Conservation (phyloP, 2,113 vertebrate species). For the Promerops cafer region DNA sequence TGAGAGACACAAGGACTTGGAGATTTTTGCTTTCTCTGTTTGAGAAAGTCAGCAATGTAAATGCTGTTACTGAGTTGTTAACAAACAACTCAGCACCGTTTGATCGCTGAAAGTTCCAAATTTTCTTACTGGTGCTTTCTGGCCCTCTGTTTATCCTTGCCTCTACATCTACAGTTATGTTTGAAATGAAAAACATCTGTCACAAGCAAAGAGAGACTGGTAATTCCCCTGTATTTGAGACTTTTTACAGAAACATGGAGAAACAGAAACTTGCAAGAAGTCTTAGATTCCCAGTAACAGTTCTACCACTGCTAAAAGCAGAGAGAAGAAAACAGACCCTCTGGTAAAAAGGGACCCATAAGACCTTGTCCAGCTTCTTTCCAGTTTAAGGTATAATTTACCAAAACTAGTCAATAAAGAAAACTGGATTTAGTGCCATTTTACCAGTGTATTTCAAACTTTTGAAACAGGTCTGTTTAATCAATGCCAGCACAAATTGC, state of each 20-base stretch:
- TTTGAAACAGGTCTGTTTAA: background rate
- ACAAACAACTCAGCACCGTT: background rate
- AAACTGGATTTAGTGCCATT: background rate
- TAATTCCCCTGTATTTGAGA: background rate
- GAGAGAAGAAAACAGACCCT: background rate
- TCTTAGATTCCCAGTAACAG: background rate
- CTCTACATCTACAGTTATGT: background rate
- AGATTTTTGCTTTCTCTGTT: background rate
- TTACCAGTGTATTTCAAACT: background rate
- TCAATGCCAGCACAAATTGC: background rate
- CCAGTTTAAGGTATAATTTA: background rate
- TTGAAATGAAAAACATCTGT: background rate
- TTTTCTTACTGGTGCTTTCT: background rate
- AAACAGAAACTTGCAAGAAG: background rate
- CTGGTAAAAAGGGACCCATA: background rate
- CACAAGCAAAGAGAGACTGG: background rate
- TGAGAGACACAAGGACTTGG: background rate
- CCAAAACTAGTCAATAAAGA: background rate
- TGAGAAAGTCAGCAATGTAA: background rate
- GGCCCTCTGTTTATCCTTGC: background rate
- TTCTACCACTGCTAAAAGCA: background rate
- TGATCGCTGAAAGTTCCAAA: background rate
- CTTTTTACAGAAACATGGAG: background rate
- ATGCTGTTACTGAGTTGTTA: background rate
- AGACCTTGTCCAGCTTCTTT: background rate